These are phyloP conservation scores for Platorchestia sp. DNA, from an alignment of 1,140 invertebrate species.

Conservation along the genomic window DNA sequence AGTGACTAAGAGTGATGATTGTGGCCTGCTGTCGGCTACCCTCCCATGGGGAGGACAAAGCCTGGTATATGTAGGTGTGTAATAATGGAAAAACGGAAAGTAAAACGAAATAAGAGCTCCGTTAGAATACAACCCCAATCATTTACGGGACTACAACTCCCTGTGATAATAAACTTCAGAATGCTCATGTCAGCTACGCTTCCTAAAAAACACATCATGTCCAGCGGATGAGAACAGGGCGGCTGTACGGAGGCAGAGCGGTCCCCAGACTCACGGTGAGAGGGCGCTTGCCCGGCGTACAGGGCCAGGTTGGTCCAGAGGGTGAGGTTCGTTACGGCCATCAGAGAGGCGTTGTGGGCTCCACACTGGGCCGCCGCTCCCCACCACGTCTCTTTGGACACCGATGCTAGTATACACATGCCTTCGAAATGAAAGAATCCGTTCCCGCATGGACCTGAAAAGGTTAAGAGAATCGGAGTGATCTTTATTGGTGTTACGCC, in stretches of 20 bases:
- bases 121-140: not conserved
- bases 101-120: not conserved
- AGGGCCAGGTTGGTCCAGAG: not conserved
- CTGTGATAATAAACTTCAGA: too few species aligned
- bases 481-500: not conserved
- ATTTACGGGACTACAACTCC: not conserved
- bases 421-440: not conserved
- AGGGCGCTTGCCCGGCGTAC: not conserved
- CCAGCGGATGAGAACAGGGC: not conserved
- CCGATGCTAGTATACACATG: not conserved
- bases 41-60: too few species aligned
- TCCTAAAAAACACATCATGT: not conserved
- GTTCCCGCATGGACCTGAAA: not conserved
- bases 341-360: not conserved
- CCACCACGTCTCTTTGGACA: not conserved
- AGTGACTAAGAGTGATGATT: too few species aligned
- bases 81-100: not conserved
- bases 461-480: not conserved
- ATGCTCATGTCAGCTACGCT: too few species aligned
- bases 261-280: not conserved
- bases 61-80: too few species aligned
- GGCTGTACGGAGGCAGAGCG: not conserved
- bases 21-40: too few species aligned
- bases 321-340: not conserved
- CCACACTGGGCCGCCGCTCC: not conserved